A percentile compares a stretch with the other conserved stretches of the same genome.
Evolutionary conservation across 2,113 vertebrate genomes (phyloP).

Genomic region (Spermophilus dauricus): DNA sequence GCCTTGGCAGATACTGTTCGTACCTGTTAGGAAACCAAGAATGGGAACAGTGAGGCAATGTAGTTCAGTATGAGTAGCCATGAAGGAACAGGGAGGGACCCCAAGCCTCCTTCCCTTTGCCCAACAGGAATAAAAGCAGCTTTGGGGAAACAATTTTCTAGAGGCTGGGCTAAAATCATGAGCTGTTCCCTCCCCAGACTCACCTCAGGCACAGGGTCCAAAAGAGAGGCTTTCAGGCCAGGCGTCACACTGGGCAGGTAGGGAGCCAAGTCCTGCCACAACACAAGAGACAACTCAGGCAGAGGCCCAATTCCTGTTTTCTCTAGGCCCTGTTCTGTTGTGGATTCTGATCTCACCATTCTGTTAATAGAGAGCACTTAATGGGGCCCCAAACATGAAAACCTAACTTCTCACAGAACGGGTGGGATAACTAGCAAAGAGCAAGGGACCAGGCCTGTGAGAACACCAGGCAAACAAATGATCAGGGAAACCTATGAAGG

Average conservation of each 20-base stretch:
- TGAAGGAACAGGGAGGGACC: background rate
- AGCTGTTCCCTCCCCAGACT: constrained; percentile 58
- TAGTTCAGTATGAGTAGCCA: background rate
- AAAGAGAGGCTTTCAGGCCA: constrained; percentile 96
- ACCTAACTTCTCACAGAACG: background rate
- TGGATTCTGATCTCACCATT: background rate
- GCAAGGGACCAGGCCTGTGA: background rate
- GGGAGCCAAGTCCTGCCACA: constrained; percentile 95
- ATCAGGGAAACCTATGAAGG: background rate
- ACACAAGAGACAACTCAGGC: background rate
- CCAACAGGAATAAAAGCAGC: background rate
- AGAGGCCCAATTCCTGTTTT: background rate
- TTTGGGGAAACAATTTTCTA: background rate
- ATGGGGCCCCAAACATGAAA: background rate
- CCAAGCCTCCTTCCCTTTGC: background rate
- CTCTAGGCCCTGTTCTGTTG: rapidly evolving
- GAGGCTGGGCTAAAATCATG: background rate
- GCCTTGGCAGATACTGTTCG: constrained; percentile 98
- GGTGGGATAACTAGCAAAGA: background rate
- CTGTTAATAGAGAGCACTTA: background rate
- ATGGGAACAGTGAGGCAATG: background rate
- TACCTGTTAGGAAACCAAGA: constrained; percentile 89
- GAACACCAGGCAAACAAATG: background rate
- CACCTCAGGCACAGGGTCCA: constrained; percentile 99
- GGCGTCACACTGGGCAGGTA: constrained; percentile 98